Conservation (phyloP, 2,797 vertebrate genomes). For the Chlorospingus semifuscus region DNA sequence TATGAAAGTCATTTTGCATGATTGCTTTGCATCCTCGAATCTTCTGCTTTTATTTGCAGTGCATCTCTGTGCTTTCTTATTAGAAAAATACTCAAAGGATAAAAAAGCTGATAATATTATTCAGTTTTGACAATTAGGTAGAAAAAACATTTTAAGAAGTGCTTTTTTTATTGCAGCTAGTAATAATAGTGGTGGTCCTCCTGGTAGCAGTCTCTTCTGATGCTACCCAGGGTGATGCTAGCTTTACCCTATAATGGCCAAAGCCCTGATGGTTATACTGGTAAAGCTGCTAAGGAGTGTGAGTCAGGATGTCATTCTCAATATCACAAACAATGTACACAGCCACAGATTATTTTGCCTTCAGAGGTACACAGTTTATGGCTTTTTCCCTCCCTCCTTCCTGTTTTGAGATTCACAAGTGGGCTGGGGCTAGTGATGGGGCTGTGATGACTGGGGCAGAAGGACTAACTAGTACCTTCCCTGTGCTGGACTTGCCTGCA, state of each 20-base stretch:
- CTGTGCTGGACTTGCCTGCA: neutral
- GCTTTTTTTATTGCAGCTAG: constrained; percentile 78
- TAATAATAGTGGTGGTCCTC: constrained; percentile 75
- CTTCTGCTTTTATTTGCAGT: constrained; percentile 82
- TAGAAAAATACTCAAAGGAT: constrained; percentile 86
- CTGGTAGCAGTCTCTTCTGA: constrained; percentile 67
- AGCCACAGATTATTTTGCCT: neutral
- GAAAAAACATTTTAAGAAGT: constrained; percentile 77
- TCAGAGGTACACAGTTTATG: neutral
- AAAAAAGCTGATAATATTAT: constrained; percentile 84
- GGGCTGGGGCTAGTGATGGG: neutral
- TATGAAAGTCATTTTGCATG: constrained; percentile 85
- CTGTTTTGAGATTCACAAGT: neutral
- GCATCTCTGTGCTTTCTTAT: constrained; percentile 80
- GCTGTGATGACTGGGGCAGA: neutral
- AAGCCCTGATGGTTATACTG: constrained; percentile 53
- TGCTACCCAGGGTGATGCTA: constrained; percentile 67
- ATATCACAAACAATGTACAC: neutral
- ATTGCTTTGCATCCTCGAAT: constrained; percentile 81
- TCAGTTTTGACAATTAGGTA: constrained; percentile 83
- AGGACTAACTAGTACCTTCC: neutral
- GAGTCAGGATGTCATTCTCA: constrained; percentile 13
- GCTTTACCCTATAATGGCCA: constrained; percentile 65
- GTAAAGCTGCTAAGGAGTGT: constrained; percentile 34
- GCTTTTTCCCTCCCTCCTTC: neutral